A percentile compares a stretch with the other conserved stretches of the same genome.
Evolutionary conservation across 1,140 invertebrate genomes (phyloP).

Genomic region (Centruroides sculpturatus): DNA sequence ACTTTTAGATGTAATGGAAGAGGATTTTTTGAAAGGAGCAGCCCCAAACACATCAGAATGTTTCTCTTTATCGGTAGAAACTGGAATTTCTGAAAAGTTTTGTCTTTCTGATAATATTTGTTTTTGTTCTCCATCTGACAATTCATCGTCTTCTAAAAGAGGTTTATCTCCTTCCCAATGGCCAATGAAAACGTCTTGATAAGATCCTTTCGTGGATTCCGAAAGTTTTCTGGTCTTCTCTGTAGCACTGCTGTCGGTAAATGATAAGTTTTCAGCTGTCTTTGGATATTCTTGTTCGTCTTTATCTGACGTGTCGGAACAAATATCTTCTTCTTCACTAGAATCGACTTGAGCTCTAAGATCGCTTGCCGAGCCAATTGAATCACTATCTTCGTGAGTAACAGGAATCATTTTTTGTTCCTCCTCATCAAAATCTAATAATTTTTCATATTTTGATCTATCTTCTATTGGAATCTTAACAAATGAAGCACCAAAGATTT

Average conservation of each 20-base stretch:
- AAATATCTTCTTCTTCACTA: constrained; percentile 32
- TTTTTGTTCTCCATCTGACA: constrained; percentile 26
- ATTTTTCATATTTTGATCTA: constrained; percentile 61
- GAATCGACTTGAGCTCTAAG: constrained; percentile 37
- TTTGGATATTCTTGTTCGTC: constrained; percentile 3
- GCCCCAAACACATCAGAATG: constrained; percentile 27
- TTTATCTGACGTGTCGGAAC: constrained; percentile 2
- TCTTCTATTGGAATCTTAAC: constrained; percentile 50
- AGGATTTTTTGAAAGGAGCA: constrained; percentile 27
- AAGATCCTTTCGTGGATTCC: constrained; percentile 6
- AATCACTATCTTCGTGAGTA: constrained; percentile 38
- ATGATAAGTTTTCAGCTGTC: background rate
- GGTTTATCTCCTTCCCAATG: constrained; percentile 66
- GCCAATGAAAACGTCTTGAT: constrained; percentile 41
- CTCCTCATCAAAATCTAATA: constrained; percentile 25
- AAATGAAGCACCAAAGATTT: constrained; percentile 31
- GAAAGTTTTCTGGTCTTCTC: constrained; percentile 6
- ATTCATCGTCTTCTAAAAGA: constrained; percentile 58
- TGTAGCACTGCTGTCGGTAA: background rate
- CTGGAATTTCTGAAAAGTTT: background rate
- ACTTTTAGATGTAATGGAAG: constrained; percentile 18
- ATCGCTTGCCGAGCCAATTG: constrained; percentile 58
- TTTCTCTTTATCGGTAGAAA: background rate
- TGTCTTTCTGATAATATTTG: background rate
- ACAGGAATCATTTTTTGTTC: constrained; percentile 27